Base-by-base conservation (phyloP, 2,888 invertebrate genomes). In the Sminthurinus aureus region DNA sequence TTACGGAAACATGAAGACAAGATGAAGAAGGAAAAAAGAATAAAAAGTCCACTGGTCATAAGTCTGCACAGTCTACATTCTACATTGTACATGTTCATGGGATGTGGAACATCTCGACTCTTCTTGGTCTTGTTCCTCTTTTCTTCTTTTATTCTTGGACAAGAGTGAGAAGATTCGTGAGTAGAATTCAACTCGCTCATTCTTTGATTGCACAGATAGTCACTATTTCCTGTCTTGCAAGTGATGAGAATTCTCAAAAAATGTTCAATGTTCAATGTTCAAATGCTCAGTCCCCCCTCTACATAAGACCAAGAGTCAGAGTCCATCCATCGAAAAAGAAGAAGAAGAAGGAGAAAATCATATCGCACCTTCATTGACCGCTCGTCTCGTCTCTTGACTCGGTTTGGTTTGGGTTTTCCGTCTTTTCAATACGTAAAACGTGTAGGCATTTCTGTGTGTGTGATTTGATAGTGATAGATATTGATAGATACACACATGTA, bases 121-220 rank as follows among this genome's bases (percentile, higher is more conserved):
- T 38, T 38, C 38, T 38, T 38, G n/a, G n/a, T n/a, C n/a, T n/a
- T 74, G 24, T 81, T 18, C 18, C 79, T 79, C 79, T n/a, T 6
- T 38, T 38, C 38, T 38, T 38, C 38, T 38, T 38, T 38, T 38
- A 38, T 38, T 38, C 38, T 38, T 38, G 38, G 38, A 38, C 38
- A 38, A 38, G 38, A 81, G 83, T 83, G 81, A 76, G 80, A 76
- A 84, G 83, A 83, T 71, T 75, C 83, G 83, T 83, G 83, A 83
- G 83, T 52, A 79, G 83, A 83, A 83, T 83, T 79, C 64, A 82
- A 82, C 82, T 82, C 82, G 76, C 76, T 82, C 82, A 82, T 82
- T 84, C 84, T 84, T 83, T 84, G 84, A 84, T 84, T 84, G 84
- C 84, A 82, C 82, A 82, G 84, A 84, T 82, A 83, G 82, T 83